phyloP scores from a whole-genome alignment of 2,113 vertebrate genomes.

The Osmerus eperlanus region DNA sequence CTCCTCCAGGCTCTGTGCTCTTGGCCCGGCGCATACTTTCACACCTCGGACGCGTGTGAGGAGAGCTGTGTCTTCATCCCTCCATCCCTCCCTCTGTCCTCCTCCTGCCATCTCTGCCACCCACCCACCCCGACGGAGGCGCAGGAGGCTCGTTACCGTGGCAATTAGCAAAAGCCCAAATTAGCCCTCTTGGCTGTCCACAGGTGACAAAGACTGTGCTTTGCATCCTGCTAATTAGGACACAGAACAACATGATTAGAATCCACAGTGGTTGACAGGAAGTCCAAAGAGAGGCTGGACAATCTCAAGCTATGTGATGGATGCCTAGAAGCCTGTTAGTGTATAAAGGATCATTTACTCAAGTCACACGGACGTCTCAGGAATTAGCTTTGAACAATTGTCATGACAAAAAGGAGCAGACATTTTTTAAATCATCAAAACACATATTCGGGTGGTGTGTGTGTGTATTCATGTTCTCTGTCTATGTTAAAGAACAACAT shows the following conservation, averaged over 20 bases:
- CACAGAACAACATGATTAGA: constrained; percentile 73
- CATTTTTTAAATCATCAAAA: no score
- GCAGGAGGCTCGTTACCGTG: constrained; percentile 77
- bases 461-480: no score
- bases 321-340: neutral
- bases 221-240: constrained; percentile 76
- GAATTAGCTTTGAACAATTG: neutral
- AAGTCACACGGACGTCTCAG: neutral
- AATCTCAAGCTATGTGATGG: constrained; percentile 1
- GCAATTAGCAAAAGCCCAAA: constrained; percentile 79
- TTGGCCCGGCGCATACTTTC: constrained; percentile 73
- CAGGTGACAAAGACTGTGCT: constrained; percentile 75
- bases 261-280: constrained; percentile 59
- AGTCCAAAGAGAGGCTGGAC: constrained; percentile 11
- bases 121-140: constrained; percentile 65
- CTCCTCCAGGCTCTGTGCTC: constrained; percentile 73
- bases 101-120: constrained; percentile 65
- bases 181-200: constrained; percentile 77
- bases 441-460: no score
- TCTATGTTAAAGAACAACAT: no score
- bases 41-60: constrained; percentile 74
- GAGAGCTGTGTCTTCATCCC: constrained; percentile 70
- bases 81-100: constrained; percentile 57
- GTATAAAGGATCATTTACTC: neutral
- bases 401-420: no score